phyloP scores from a whole-genome alignment of 2,888 invertebrate species.

The Thereva unica region DNA sequence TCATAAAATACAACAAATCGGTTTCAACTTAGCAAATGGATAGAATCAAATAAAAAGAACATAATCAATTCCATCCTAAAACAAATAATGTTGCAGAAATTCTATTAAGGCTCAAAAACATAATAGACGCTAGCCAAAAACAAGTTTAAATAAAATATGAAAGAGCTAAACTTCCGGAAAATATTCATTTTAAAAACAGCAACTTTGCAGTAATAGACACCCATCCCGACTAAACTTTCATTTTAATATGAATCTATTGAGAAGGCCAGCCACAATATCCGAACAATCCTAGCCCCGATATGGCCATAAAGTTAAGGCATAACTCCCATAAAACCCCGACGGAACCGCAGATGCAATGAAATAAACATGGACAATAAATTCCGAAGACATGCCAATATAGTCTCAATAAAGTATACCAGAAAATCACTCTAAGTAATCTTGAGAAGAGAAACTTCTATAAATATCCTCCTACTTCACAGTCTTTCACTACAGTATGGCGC shows the following conservation, averaged over 20 bases:
- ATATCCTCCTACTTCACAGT: constrained; percentile 26
- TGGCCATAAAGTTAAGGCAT: constrained; percentile 30
- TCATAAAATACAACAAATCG: too few relatives aligned
- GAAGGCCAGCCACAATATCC: not conserved
- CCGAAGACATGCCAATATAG: constrained; percentile 29
- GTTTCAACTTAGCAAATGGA: too few relatives aligned
- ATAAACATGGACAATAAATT: constrained; percentile 35
- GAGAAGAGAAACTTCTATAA: constrained; percentile 27
- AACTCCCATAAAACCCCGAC: constrained; percentile 30
- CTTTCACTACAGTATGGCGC: not conserved
- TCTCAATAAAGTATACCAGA: constrained; percentile 27
- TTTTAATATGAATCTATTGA: constrained; percentile 5
- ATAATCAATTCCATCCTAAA: too few relatives aligned
- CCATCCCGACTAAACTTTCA: not conserved
- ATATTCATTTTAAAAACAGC: too few relatives aligned
- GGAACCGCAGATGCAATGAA: constrained; percentile 32
- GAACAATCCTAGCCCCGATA: not conserved
- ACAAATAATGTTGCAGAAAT: too few relatives aligned
- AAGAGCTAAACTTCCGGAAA: too few relatives aligned
- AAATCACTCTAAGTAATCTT: constrained; percentile 27
- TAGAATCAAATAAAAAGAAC: too few relatives aligned
- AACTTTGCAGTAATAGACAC: too few relatives aligned
- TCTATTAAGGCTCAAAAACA: too few relatives aligned
- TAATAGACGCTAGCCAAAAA: too few relatives aligned
- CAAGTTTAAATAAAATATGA: too few relatives aligned